phyloP scores from a whole-genome alignment of 2,797 vertebrate species.

The Brachyalestes nurse region DNA sequence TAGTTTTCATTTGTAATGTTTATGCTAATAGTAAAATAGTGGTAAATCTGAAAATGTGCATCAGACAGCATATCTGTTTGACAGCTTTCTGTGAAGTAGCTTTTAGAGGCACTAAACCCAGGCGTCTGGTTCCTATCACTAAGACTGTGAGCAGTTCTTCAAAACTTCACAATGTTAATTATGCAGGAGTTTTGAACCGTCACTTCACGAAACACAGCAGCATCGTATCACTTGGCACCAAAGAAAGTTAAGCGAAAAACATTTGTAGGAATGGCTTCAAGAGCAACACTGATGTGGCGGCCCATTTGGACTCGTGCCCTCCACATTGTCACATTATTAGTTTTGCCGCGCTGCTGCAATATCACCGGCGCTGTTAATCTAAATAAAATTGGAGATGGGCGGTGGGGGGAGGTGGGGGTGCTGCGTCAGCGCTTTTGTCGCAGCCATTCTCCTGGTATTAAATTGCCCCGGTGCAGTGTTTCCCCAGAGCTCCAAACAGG shows the following conservation, averaged over 20 bases:
- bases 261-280: background rate
- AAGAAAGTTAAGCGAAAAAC: background rate
- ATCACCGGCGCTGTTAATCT: constrained; percentile 76
- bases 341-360: constrained; percentile 71
- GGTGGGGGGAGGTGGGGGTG: constrained; percentile 55
- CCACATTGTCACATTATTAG: constrained; percentile 72
- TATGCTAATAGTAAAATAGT: too few species aligned
- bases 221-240: background rate
- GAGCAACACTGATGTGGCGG: background rate
- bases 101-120: too few species aligned
- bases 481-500: constrained; percentile 66
- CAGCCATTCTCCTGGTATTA: constrained; percentile 71
- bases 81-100: too few species aligned
- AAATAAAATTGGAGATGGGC: constrained; percentile 77
- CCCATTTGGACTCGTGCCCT: constrained; percentile 53
- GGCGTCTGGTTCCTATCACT: too few species aligned
- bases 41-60: too few species aligned
- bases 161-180: too few species aligned
- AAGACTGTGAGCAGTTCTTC: too few species aligned
- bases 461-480: constrained; percentile 74
- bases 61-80: too few species aligned
- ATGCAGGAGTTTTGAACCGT: too few species aligned
- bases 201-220: background rate
- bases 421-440: constrained; percentile 74
- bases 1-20: too few species aligned